phyloP scores from a whole-genome alignment of 2,888 invertebrate species.

The Cinara cedri region DNA sequence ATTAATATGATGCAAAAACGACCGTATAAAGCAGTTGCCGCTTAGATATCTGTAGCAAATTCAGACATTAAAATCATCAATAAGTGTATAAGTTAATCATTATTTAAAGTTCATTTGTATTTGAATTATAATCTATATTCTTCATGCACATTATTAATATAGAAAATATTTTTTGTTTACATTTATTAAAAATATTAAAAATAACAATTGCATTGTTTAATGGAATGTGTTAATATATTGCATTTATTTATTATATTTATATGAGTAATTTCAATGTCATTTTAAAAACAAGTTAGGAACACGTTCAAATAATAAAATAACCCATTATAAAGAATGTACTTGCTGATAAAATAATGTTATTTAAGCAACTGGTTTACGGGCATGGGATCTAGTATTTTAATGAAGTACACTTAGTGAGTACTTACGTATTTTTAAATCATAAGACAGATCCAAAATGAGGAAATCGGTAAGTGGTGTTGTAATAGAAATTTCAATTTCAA shows the following conservation, averaged over 20 bases:
- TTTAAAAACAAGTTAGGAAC: neutral
- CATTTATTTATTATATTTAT: slow-evolving; percentile 26
- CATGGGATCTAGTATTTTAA: neutral
- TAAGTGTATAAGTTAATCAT: slow-evolving; percentile 17
- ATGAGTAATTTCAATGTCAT: slow-evolving; percentile 21
- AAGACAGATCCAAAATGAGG: neutral
- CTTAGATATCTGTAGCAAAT: slow-evolving; percentile 17
- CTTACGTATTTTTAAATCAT: neutral
- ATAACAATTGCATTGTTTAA: slow-evolving; percentile 46
- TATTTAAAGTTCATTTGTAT: slow-evolving; percentile 25
- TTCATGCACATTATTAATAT: slow-evolving; percentile 41
- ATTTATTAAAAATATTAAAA: slow-evolving; percentile 36
- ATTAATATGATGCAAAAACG: slow-evolving; percentile 89
- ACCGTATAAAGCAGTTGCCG: slow-evolving; percentile 51
- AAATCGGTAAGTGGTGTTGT: slow-evolving; percentile 20
- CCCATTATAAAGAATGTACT: neutral
- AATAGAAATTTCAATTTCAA: neutral
- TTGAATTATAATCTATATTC: slow-evolving; percentile 20
- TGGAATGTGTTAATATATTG: slow-evolving; percentile 25
- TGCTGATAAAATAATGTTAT: slow-evolving; percentile 28
- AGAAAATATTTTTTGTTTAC: slow-evolving; percentile 28
- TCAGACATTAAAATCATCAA: slow-evolving; percentile 10
- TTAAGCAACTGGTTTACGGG: neutral
- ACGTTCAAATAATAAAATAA: slow-evolving; percentile 33
- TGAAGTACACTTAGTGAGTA: slow-evolving; percentile 1